Percentiles rank a stretch among this genome's conserved stretches.
Evolutionary conservation across 2,797 vertebrate species (phyloP).

Genomic region (Thripadectes ignobilis): DNA sequence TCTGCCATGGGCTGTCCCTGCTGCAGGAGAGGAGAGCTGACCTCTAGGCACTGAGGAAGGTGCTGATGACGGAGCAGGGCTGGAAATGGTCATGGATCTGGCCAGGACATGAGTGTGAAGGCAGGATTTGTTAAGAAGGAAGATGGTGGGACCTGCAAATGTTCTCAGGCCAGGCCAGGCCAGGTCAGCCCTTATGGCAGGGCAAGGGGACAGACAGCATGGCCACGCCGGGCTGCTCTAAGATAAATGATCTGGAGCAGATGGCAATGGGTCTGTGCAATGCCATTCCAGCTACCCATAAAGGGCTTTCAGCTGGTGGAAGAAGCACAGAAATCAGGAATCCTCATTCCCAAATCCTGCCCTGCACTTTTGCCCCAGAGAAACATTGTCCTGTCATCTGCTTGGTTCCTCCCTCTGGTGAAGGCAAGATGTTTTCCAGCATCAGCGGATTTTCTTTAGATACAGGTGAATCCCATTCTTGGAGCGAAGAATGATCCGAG

Average conservation of each 20-base stretch:
- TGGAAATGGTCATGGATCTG: fast-evolving
- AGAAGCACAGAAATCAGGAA: not conserved
- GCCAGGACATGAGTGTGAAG: not conserved
- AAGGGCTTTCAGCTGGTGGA: not conserved
- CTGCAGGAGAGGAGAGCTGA: not conserved
- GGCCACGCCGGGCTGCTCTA: not conserved
- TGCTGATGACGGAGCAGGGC: fast-evolving
- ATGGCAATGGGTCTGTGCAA: not conserved
- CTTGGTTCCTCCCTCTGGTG: not conserved
- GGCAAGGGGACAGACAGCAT: not conserved
- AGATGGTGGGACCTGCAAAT: not conserved
- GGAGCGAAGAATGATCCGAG: slow-evolving; percentile 80
- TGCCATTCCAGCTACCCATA: not conserved
- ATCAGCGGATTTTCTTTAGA: slow-evolving; percentile 22
- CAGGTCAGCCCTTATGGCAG: not conserved
- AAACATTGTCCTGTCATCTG: fast-evolving
- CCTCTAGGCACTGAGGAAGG: slow-evolving; percentile 47
- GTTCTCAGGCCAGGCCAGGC: not conserved
- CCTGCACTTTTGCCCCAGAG: not conserved
- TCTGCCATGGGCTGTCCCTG: not conserved
- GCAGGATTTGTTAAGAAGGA: slow-evolving; percentile 24
- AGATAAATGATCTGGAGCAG: not conserved
- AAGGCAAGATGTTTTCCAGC: not conserved
- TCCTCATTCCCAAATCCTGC: not conserved
- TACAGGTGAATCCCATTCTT: slow-evolving; percentile 83